Conservation (phyloP, 1,140 invertebrate genomes). For the Colletes gigas region DNA sequence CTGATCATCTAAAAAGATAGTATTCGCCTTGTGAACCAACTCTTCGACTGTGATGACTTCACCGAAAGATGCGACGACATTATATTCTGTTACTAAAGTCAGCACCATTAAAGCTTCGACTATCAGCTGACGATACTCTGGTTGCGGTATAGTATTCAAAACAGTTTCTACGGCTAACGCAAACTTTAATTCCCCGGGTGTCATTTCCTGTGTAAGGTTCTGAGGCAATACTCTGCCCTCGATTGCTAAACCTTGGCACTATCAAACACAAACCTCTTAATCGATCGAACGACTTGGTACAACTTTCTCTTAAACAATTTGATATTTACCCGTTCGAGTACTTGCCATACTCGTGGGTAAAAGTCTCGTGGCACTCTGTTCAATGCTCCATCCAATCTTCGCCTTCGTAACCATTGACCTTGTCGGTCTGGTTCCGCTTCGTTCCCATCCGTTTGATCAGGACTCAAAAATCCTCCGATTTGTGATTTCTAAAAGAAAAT, state of each 20-base stretch:
- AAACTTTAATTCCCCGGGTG: slow-evolving; percentile 98
- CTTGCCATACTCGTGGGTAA: slow-evolving; percentile 96
- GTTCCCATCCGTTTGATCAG: slow-evolving; percentile 82
- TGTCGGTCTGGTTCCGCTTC: slow-evolving; percentile 90
- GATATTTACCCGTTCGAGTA: slow-evolving; percentile 89
- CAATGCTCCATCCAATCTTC: slow-evolving; percentile 96
- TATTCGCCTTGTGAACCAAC: slow-evolving; percentile 96
- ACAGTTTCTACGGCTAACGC: slow-evolving; percentile 98
- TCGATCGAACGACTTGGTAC: not conserved
- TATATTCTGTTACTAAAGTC: slow-evolving; percentile 94
- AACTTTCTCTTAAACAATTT: not conserved
- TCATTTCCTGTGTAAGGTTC: slow-evolving; percentile 98
- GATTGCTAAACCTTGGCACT: slow-evolving; percentile 95
- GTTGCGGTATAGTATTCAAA: slow-evolving; percentile 97
- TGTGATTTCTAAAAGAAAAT: slow-evolving; percentile 86
- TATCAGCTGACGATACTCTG: slow-evolving; percentile 98
- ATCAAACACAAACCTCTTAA: slow-evolving; percentile 42
- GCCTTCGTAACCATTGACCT: slow-evolving; percentile 97
- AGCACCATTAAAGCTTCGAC: slow-evolving; percentile 99
- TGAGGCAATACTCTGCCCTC: slow-evolving; percentile 94
- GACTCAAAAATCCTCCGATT: slow-evolving; percentile 86
- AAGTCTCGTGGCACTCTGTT: slow-evolving; percentile 98
- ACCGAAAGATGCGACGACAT: slow-evolving; percentile 88
- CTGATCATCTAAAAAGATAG: slow-evolving; percentile 98
- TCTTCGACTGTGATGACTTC: slow-evolving; percentile 95